A percentile compares a stretch with the other conserved stretches of the same genome.
These are phyloP conservation scores for Papilio helenus DNA, from an alignment of 1,140 invertebrate species.

Conservation along the genomic window DNA sequence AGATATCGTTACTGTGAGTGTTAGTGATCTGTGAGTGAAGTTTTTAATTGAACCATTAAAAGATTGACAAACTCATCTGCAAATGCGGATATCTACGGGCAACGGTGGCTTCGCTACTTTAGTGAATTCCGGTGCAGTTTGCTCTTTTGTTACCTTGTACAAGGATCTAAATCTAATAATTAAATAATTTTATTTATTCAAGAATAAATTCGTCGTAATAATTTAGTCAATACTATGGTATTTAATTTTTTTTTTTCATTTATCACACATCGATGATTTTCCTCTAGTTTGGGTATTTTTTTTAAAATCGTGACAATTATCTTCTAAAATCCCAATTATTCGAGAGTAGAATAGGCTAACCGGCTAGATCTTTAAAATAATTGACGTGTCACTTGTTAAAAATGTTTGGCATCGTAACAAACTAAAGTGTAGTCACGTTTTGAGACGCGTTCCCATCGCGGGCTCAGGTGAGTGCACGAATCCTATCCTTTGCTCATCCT, in stretches of 20 bases:
- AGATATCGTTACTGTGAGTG: background rate
- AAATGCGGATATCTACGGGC: too few species aligned
- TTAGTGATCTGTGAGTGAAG: background rate
- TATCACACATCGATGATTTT: background rate
- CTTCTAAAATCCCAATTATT: background rate
- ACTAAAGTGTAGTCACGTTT: slow-evolving; percentile 3
- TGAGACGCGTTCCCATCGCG: slow-evolving; percentile 4
- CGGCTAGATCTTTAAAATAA: background rate
- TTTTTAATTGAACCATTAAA: background rate
- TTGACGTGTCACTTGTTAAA: background rate
- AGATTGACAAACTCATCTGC: too few species aligned
- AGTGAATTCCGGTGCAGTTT: too few species aligned
- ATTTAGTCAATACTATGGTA: too few species aligned
- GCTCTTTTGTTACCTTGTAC: too few species aligned
- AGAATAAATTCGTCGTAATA: too few species aligned
- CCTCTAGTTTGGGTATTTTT: background rate
- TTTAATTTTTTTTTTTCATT: too few species aligned
- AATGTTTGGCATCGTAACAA: background rate
- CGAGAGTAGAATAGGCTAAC: background rate
- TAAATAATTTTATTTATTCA: too few species aligned
- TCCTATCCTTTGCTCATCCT: background rate
- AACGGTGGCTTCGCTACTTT: too few species aligned
- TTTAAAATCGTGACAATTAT: background rate
- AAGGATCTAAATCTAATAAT: too few species aligned
- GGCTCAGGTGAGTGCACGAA: background rate